Percentiles rank a stretch among this genome's conserved stretches.
phyloP scores from a whole-genome alignment of 1,140 invertebrate genomes.

The Listronotus oregonensis region DNA sequence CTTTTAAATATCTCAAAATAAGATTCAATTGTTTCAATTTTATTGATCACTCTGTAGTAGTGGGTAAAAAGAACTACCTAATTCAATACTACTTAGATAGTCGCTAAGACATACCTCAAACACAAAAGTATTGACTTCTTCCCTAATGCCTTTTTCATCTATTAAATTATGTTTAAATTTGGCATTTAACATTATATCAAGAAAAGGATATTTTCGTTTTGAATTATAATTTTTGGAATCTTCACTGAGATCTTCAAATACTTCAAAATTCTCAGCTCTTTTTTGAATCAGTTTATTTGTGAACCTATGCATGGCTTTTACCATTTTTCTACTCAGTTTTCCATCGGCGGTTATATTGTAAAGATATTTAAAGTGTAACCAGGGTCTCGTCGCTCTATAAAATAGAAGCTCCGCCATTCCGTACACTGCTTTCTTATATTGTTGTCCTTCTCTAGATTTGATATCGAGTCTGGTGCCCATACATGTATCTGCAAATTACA shows the following conservation, averaged over 20 bases:
- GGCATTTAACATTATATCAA: constrained; percentile 75
- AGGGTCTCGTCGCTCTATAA: constrained; percentile 58
- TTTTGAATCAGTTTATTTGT: constrained; percentile 57
- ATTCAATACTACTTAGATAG: no score
- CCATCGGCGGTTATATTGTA: constrained; percentile 59
- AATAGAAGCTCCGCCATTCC: no score
- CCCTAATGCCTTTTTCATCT: constrained; percentile 70
- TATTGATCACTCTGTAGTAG: no score
- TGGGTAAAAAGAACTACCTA: no score
- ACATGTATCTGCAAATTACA: no score
- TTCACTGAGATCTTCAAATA: constrained; percentile 5
- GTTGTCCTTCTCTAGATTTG: no score
- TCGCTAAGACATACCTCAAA: no score
- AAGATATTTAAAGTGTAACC: constrained; percentile 61
- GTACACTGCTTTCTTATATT: no score
- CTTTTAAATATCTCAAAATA: no score
- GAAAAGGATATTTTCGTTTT: constrained; percentile 73
- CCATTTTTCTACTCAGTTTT: constrained; percentile 58
- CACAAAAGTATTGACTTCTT: constrained; percentile 85
- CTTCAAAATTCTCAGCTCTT: constrained; percentile 24
- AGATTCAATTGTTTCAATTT: no score
- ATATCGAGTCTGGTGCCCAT: no score
- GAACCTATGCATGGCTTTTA: constrained; percentile 63
- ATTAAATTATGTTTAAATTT: constrained; percentile 60
- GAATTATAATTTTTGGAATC: background rate